A percentile compares a stretch with the other conserved stretches of the same genome.
phyloP scores from a whole-genome alignment of 2,113 vertebrate species.

The Melanostigma gelatinosum region DNA sequence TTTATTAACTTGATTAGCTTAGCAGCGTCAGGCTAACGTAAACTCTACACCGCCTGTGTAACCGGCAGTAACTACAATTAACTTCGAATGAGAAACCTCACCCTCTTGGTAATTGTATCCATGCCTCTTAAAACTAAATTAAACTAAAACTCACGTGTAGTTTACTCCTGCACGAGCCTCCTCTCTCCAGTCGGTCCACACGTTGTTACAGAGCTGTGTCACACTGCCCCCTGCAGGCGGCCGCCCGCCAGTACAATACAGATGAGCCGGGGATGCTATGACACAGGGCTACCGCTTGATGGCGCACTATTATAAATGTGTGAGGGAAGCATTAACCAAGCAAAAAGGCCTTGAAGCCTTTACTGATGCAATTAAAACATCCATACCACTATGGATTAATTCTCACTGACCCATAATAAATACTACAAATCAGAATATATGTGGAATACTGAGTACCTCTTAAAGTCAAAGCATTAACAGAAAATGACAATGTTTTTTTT shows the following conservation, averaged over 20 bases:
- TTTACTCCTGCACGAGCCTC: background rate
- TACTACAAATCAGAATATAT: background rate
- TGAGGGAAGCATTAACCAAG: background rate
- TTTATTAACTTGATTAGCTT: slow-evolving; percentile 8
- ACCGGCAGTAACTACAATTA: background rate
- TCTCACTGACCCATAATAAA: background rate
- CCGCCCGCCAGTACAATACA: background rate
- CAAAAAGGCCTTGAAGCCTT: background rate
- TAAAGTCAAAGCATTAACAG: background rate
- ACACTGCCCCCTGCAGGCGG: slow-evolving; percentile 41
- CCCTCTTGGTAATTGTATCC: background rate
- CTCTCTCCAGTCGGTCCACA: accelerated
- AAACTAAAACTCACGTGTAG: background rate
- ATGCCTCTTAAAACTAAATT: background rate
- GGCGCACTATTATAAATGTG: background rate
- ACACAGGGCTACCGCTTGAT: background rate
- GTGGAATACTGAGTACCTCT: background rate
- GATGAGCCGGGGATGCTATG: background rate
- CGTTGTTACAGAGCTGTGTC: background rate
- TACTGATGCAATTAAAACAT: background rate
- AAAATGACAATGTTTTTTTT: background rate
- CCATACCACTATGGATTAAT: background rate
- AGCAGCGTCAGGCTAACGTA: slow-evolving; percentile 22
- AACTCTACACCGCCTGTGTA: background rate
- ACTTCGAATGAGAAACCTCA: background rate